Evolutionary conservation across 2,797 vertebrate species (phyloP), one percentile per base, ranked within the genome.

Genomic region (Pangasius macronema): DNA sequence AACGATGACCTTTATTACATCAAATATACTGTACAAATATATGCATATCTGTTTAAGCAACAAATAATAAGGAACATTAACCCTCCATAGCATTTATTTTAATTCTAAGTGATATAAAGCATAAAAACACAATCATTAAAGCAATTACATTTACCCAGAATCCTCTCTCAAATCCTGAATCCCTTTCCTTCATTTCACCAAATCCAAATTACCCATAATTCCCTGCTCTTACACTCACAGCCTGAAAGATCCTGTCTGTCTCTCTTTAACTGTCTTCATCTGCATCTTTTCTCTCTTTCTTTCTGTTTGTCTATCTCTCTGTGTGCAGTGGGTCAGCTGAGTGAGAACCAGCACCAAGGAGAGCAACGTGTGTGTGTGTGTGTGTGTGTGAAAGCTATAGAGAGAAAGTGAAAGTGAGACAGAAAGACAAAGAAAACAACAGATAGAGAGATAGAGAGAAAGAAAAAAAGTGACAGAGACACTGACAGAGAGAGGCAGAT

Each of bases 261-360:
- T 51, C 57, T 63, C 14, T 24, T 39, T 36, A 22, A 57, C 53
- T 57, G 53, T 39, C 77, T 59, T 80, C 22, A 59, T 84, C 51
- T 86, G 63, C 49, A 67, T 88, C 75, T 42, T 42, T 42, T 42
- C 33, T 82, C 87, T 80, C 36, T 16, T 33, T 79, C 46, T 82
- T 85, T 80, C 46, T 27, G 2, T 61, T 86, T 68, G 59, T 67
- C 77, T 59, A 5, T 80, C 51, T 36, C 73, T 85, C 63, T 81
- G 83, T 85, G 76, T 90, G 88, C 90, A 88, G 86, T 88, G 88
- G 90, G 87, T 91, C 68, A 77, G 73, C 67, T 85, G 20, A 39
- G 33, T 57, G 33, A 68, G 72, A 88, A 85, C 42, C 68, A 82
- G 84, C 84, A 77, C 82, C 85, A 86, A 82, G 86, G 86, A 76